Evolutionary conservation across 2,113 vertebrate genomes (phyloP).

Genomic region (Strix aluco): DNA sequence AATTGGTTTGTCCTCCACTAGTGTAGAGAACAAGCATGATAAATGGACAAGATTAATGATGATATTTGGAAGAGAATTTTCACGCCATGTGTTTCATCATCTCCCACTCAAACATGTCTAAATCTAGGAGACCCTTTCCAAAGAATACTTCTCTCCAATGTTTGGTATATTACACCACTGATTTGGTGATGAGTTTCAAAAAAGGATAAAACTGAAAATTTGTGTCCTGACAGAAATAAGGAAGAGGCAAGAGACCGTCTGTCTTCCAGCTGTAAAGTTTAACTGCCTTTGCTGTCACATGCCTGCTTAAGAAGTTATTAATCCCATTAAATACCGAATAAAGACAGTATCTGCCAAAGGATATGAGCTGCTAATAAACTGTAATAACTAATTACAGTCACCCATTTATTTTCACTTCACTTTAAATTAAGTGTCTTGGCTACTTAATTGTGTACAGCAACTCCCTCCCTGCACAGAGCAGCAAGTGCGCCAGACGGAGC

Average conservation of each 20-base stretch:
- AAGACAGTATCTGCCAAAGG: slow-evolving; percentile 32
- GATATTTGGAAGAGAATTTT: not conserved
- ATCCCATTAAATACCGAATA: slow-evolving; percentile 26
- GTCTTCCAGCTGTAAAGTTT: not conserved
- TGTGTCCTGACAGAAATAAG: not conserved
- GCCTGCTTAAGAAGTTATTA: slow-evolving; percentile 34
- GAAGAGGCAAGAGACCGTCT: not conserved
- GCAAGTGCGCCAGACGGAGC: not conserved
- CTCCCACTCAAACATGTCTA: not conserved
- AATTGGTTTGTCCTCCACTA: not conserved
- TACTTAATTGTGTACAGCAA: not conserved
- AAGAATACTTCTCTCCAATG: not conserved
- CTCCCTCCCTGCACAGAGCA: not conserved
- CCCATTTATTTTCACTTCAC: slow-evolving; percentile 13
- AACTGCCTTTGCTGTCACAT: not conserved
- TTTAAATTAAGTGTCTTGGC: slow-evolving; percentile 5
- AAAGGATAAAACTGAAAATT: not conserved
- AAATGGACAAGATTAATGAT: not conserved
- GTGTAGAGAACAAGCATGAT: not conserved
- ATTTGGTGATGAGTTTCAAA: not conserved
- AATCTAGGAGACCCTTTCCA: not conserved
- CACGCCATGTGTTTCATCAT: not conserved
- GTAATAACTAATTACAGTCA: slow-evolving; percentile 42
- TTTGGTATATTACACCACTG: not conserved
- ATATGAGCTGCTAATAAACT: slow-evolving; percentile 37